A percentile compares a stretch with the other conserved stretches of the same genome.
phyloP scores from a whole-genome alignment of 2,113 vertebrate genomes.

The Oreochromis spilurus region DNA sequence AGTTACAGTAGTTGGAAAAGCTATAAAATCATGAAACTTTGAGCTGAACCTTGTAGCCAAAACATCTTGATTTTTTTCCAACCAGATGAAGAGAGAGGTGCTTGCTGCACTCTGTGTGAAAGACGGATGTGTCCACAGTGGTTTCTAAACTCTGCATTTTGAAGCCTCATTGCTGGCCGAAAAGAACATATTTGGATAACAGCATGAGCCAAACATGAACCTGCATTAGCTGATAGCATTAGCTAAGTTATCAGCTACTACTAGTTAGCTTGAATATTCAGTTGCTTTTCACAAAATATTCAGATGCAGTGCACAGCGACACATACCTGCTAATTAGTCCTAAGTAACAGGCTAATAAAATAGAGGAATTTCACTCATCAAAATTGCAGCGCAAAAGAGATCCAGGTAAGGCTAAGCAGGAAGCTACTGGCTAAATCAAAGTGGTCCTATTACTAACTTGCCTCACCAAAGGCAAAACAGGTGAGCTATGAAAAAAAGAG shows the following conservation, averaged over 20 bases:
- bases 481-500: neutral
- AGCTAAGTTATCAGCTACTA: neutral
- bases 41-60: neutral
- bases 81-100: neutral
- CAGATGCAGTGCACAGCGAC: neutral
- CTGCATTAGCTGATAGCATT: neutral
- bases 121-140: neutral
- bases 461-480: neutral
- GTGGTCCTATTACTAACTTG: neutral
- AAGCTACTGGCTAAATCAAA: neutral
- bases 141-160: neutral
- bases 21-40: neutral
- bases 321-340: too few relatives aligned
- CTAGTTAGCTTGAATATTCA: neutral
- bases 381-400: neutral
- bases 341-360: neutral
- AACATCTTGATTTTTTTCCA: neutral
- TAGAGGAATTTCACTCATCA: neutral
- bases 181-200: neutral
- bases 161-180: neutral
- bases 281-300: neutral
- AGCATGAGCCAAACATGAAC: neutral
- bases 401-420: neutral
- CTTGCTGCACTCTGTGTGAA: neutral
- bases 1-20: neutral